Conservation (phyloP, 2,113 vertebrate species). For the Salvelinus fontinalis region DNA sequence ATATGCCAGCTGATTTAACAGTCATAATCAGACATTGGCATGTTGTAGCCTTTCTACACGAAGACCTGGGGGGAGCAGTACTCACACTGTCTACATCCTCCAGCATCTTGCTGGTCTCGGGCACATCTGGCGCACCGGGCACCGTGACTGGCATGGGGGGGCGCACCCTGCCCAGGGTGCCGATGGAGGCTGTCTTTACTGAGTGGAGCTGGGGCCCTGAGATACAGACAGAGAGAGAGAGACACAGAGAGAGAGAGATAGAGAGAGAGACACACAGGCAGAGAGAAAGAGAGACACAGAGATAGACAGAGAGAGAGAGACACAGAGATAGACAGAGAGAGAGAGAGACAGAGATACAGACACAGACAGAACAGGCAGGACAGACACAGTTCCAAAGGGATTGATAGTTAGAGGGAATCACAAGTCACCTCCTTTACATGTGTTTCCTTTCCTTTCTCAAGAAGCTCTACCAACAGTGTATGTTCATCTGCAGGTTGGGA, state of each 20-base stretch:
- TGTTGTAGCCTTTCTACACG: too few species aligned
- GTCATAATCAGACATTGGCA: too few species aligned
- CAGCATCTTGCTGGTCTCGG: constrained; percentile 90
- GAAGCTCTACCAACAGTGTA: too few species aligned
- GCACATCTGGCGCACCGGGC: constrained; percentile 90
- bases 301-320: background rate
- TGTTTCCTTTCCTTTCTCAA: too few species aligned
- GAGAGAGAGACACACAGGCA: too few species aligned
- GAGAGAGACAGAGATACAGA: background rate
- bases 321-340: background rate
- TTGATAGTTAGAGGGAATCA: too few species aligned
- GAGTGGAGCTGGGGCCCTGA: constrained; percentile 75
- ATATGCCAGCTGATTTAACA: too few species aligned
- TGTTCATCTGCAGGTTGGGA: too few species aligned
- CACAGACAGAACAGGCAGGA: background rate
- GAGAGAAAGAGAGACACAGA: too few species aligned
- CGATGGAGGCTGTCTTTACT: constrained; percentile 94
- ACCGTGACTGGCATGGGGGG: constrained; percentile 91
- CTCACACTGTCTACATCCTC: constrained; percentile 94
- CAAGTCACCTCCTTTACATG: too few species aligned
- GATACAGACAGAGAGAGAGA: constrained; percentile 18
- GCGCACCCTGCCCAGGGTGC: constrained; percentile 89
- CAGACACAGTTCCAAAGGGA: too few species aligned
- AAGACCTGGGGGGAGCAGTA: constrained; percentile 51
- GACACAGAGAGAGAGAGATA: too few species aligned